Evolutionary conservation across 2,113 vertebrate genomes (phyloP), one percentile per base, ranked within the genome.

Genomic region (Sterrhoptilus dennistouni): DNA sequence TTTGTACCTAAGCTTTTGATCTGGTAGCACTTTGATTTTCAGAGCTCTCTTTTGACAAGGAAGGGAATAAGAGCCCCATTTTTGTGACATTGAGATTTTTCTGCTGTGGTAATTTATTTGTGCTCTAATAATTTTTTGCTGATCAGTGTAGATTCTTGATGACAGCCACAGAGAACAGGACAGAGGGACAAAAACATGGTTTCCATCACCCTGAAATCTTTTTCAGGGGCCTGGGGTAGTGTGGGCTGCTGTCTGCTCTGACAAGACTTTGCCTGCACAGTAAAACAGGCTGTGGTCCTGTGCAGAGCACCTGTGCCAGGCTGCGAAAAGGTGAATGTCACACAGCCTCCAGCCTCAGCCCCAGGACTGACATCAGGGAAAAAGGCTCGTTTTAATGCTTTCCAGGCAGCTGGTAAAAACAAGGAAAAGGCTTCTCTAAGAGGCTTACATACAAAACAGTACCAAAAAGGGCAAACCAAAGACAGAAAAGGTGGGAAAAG

Each of bases 1-100:
- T 96, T 97, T 91, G 75, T 88, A 95, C 87, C 64, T 65, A 24
- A n/a, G 89, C 83, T 70, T 94, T 92, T 95, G 85, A 96, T 91
- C 89, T 84, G 52, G 29, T 61, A 93, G 60, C 24, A 86, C 70
- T 93, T 47, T 79, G 83, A 93, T 90, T 96, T 92, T 86, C 82
- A 63, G 23, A 69, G 65, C 83, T 86, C 44, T 17, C 71, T 92
- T 93, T 82, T 92, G 77, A 96, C 86, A 94, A 96, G 94, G 75
- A 93, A 95, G 87, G 71, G 91, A 94, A 53, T 33, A 93, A 83
- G 63, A 94, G 83, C 52, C 85, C 81, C 69, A 57, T 92, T 96
- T 96, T 87, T 79, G 56, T 93, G 92, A 92, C 91, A 93, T 47
- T 86, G 83, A 95, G 27, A n/a, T 40, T 87, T 82, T 77, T 90